Base-by-base conservation (phyloP, 2,113 vertebrate genomes). In the Otolemur garnettii region DNA sequence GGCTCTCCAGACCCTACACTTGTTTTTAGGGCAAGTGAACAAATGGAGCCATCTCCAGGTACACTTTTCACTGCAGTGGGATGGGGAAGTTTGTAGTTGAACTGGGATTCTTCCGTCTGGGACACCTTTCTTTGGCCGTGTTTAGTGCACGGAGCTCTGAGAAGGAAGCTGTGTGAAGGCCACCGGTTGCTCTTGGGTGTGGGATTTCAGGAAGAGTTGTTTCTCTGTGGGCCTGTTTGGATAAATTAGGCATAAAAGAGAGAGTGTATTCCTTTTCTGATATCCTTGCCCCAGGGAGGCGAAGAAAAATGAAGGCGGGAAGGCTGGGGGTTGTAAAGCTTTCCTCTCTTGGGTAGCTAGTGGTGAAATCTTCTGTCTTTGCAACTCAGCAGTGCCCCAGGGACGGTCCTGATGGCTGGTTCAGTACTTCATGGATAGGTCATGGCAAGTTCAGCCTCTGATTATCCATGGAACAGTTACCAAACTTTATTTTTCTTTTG, bases 381-480 rank as follows among this genome's bases (percentile, higher is more conserved):
- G 83, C 53, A 35, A 17, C 66, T 90, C 15, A 28, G 57, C 66
- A 33, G 5, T 24, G 26, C 42, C 85, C 42, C 21, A 0, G 89
- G 74, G 89, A 91, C 62, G 19, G 11, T 82, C 35, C 53, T 45
- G 22, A 18, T 35, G 74, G 82, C 59, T 85, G 82, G 57, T 42
- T 35, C 53, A 55, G 7, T 42, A 35, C 66, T 87, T 79, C 55
- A 17, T 88, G 60, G 90, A 33, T 72, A 77, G 96, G 91, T 93
- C 94, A 87, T 33, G 53, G 68, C 28, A 84, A 96, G 91, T 96
- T 96, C 90, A 94, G 69, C 91, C 96, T 66, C 75, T 78, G 53
- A 60, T 96, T 94, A 91, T 71, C 75, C 35, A 62, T 81, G 81
- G 57, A 92, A 62, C 45, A 64, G 21, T 69, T 26, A 71, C 33